Evolutionary conservation across 2,888 invertebrate species (phyloP).

Genomic region (Bombylius discolor): DNA sequence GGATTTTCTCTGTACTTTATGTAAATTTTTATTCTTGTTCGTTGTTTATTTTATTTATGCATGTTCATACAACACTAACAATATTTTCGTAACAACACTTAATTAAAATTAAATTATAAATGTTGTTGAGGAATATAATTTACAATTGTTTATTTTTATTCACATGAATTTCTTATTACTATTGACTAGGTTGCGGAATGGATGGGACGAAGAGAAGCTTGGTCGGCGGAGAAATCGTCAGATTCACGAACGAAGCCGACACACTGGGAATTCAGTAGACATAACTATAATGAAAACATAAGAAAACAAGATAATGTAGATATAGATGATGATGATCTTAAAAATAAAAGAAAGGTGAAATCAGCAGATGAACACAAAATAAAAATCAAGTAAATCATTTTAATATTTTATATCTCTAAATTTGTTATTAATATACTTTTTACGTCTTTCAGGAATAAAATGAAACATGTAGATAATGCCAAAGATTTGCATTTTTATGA

Average conservation of each 20-base stretch:
- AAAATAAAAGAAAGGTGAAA: slow-evolving; percentile 20
- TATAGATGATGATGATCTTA: slow-evolving; percentile 9
- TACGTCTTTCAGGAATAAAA: slow-evolving; percentile 22
- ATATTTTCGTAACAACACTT: too few relatives aligned
- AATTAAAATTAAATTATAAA: too few relatives aligned
- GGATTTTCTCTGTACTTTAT: too few relatives aligned
- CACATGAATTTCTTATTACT: background rate
- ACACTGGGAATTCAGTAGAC: slow-evolving; percentile 62
- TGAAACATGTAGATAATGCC: slow-evolving; percentile 25
- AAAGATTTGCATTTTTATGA: slow-evolving; percentile 36
- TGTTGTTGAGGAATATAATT: background rate
- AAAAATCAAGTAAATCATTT: slow-evolving; percentile 27
- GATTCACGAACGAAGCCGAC: slow-evolving; percentile 54
- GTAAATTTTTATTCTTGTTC: too few relatives aligned
- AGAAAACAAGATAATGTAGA: slow-evolving; percentile 13
- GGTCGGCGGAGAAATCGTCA: slow-evolving; percentile 61
- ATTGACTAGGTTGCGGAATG: slow-evolving; percentile 45
- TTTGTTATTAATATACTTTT: background rate
- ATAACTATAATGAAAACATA: slow-evolving; percentile 36
- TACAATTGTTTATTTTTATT: background rate
- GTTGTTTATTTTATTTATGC: too few relatives aligned
- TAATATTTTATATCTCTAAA: background rate
- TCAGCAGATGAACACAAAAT: slow-evolving; percentile 32
- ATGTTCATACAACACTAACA: too few relatives aligned
- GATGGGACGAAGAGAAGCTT: slow-evolving; percentile 67